A percentile compares a stretch with the other conserved stretches of the same genome.
Evolutionary conservation across 2,797 vertebrate species (phyloP).

Genomic region (Characodon lateralis): DNA sequence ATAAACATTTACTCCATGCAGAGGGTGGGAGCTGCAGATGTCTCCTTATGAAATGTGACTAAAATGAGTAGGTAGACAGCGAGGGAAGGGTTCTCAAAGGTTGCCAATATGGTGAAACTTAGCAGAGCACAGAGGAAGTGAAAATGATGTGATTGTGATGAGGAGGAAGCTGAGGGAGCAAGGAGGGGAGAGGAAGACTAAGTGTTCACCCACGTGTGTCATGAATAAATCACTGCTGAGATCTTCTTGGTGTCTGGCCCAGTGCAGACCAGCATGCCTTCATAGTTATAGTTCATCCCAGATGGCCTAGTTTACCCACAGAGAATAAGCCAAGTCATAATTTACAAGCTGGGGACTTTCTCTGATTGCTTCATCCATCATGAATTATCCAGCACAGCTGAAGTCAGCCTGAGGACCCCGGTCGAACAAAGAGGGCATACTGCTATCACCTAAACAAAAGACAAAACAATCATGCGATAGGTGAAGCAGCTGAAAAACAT

Average conservation of each 20-base stretch:
- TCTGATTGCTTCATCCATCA: conserved; percentile 67
- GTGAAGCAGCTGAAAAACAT: neutral
- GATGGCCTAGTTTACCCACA: conserved; percentile 66
- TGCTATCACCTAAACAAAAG: conserved; percentile 24
- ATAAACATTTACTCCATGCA: conserved; percentile 13
- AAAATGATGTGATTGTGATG: conserved; percentile 60
- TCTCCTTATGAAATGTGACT: conserved; percentile 54
- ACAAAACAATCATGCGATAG: conserved; percentile 6
- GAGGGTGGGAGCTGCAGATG: conserved; percentile 30
- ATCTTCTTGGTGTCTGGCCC: conserved; percentile 60
- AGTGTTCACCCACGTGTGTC: conserved; percentile 70
- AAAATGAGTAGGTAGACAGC: conserved; percentile 56
- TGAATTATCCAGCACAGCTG: conserved; percentile 48
- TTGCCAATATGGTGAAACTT: conserved; percentile 37
- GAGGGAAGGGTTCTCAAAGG: conserved; percentile 13
- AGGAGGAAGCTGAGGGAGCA: conserved; percentile 36
- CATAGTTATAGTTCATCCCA: conserved; percentile 61
- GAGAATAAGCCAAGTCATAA: conserved; percentile 61
- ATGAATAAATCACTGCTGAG: conserved; percentile 76
- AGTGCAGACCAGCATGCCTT: conserved; percentile 52
- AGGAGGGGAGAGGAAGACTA: conserved; percentile 41
- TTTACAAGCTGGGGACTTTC: conserved; percentile 66
- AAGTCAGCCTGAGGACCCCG: conserved; percentile 24
- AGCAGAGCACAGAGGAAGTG: conserved; percentile 41
- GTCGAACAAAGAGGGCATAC: conserved; percentile 38